A percentile compares a stretch with the other conserved stretches of the same genome.
These are phyloP conservation scores for Goniozus legneri DNA, from an alignment of 1,140 invertebrate genomes.

Conservation along the genomic window DNA sequence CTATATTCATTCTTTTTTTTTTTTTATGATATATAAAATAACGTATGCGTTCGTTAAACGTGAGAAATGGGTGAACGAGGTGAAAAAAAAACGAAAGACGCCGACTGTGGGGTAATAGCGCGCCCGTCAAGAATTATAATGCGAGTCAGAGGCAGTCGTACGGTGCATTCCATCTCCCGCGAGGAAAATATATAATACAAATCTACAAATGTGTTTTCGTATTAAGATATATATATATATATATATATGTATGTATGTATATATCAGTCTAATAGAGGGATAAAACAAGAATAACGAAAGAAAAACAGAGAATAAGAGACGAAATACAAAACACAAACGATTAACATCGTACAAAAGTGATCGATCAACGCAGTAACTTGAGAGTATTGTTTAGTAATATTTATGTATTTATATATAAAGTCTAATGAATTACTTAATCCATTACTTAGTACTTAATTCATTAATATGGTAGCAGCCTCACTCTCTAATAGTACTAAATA, in stretches of 20 bases:
- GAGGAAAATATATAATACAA: too few relatives aligned
- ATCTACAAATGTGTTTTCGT: too few relatives aligned
- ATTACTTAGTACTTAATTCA: constrained; percentile 44
- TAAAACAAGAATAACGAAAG: not conserved
- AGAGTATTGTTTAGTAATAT: constrained; percentile 27
- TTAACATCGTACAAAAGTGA: not conserved
- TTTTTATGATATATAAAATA: constrained; percentile 56
- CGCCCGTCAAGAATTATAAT: constrained; percentile 34
- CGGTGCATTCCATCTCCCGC: too few relatives aligned
- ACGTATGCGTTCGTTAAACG: constrained; percentile 44
- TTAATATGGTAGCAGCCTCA: constrained; percentile 48
- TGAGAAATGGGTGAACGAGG: constrained; percentile 34
- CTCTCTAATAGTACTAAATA: constrained; percentile 50
- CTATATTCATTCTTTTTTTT: too few relatives aligned
- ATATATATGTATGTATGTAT: constrained; percentile 20
- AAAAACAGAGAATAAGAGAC: not conserved
- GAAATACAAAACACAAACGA: too few relatives aligned
- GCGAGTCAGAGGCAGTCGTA: constrained; percentile 46
- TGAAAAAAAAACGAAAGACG: constrained; percentile 34
- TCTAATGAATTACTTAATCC: constrained; percentile 47
- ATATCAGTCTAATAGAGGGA: constrained; percentile 18
- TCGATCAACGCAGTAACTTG: constrained; percentile 16
- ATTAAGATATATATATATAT: constrained; percentile 25
- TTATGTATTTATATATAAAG: constrained; percentile 44
- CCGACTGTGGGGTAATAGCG: constrained; percentile 34